A percentile compares a stretch with the other conserved stretches of the same genome.
These are phyloP conservation scores for Indicator indicator DNA, from an alignment of 2,113 vertebrate species.

Conservation along the genomic window DNA sequence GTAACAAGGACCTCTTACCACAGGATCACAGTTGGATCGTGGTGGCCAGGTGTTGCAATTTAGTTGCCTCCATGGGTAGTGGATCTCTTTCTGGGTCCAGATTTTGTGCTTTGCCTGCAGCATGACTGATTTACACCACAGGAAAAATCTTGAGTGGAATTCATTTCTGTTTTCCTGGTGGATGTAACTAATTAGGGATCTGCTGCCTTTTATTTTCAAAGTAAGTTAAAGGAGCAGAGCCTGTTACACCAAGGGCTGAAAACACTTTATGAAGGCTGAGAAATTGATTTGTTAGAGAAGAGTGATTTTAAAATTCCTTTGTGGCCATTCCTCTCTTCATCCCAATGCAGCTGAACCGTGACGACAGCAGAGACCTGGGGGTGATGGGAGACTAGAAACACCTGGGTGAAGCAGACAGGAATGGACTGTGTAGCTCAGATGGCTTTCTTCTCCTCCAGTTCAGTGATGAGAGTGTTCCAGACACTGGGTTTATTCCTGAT, in stretches of 20 bases:
- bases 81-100: not conserved
- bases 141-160: not conserved
- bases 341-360: not conserved
- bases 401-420: not conserved
- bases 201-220: not conserved
- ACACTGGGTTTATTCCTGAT: not conserved
- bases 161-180: not conserved
- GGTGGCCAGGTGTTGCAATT: not conserved
- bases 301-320: not conserved
- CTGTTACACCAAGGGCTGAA: not conserved
- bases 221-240: not conserved
- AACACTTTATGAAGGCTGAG: not conserved
- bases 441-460: not conserved
- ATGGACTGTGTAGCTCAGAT: not conserved
- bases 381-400: not conserved
- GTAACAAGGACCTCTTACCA: not conserved
- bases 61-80: accelerated
- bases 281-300: not conserved
- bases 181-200: not conserved
- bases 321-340: not conserved
- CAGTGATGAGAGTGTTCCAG: not conserved
- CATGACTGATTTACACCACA: not conserved
- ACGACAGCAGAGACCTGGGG: not conserved
- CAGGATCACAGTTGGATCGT: accelerated
- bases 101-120: not conserved